Base-by-base conservation (phyloP, 1,140 invertebrate species). In the Drosophila fuyamai region DNA sequence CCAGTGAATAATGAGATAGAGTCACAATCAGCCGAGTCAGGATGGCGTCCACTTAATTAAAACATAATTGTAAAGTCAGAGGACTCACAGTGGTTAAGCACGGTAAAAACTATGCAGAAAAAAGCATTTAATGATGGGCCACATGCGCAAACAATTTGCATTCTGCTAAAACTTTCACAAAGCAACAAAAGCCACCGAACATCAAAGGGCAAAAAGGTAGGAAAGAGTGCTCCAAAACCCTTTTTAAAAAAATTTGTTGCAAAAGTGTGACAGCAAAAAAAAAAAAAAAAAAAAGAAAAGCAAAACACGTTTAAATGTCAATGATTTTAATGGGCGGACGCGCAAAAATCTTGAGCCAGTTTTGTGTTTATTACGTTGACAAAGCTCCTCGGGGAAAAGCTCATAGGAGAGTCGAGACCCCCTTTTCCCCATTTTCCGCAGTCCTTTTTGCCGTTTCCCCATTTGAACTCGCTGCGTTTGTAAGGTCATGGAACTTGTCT, bases 401-500 rank as follows among this genome's bases (percentile, higher is more conserved):
- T 63, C 74, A 44, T 38, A 48, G 48, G 63, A 66, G 51, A 62
- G 35, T 50, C 36, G 12, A 32, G 35, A 32, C 41, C 66, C 51
- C 46, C 54, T 51, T 38, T 74, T 78, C 27, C 38, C 18, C 57
- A 23, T 57, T 53, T 53, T 41, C 32, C 54, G 29, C 63, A 68
- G 47, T 43, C 47, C 53, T 46, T 48, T 61, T 35, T 51, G 68
- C 48, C 14, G 60, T 59, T 59, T 59, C 48, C 44, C 56, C 71
- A 62, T 86, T 48, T 86, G 73, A 68, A 67, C 76, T 74, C 66
- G 61, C 65, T 89, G 75, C 74, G 76, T 88, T 89, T 91, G 88
- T 91, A 91, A 91, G 88, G 88, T 91, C 88, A 91, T 91, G 81
- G 88, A 91, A 91, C 88, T 91, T 91, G 88, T 91, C 89, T 91